These are phyloP conservation scores for Tribolium freemani DNA, from an alignment of 2,888 invertebrate genomes.

Conservation along the genomic window DNA sequence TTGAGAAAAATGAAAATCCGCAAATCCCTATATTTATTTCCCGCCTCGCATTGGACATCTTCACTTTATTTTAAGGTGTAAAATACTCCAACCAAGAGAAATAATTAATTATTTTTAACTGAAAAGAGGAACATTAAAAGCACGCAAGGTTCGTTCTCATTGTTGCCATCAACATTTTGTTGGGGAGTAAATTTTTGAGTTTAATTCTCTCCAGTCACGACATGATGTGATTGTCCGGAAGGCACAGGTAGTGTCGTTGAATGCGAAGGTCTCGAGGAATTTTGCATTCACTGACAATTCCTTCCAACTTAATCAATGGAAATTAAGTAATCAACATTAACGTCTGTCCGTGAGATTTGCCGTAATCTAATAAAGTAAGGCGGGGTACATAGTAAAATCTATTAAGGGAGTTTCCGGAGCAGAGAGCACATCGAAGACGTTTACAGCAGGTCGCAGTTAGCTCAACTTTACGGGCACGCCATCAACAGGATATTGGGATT, in stretches of 20 bases:
- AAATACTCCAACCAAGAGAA: background rate
- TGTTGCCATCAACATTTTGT: constrained; percentile 12
- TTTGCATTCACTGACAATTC: background rate
- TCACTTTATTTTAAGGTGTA: background rate
- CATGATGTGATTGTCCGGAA: background rate
- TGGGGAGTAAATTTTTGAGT: constrained; percentile 12
- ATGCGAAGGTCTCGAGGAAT: background rate
- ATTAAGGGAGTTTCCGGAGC: constrained; percentile 33
- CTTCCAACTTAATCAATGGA: constrained; percentile 21
- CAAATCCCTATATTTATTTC: too few relatives aligned
- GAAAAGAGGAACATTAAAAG: constrained; percentile 3
- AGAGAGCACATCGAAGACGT: constrained; percentile 18
- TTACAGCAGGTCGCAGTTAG: constrained; percentile 23
- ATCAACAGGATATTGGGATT: constrained; percentile 42
- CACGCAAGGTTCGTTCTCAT: constrained; percentile 11
- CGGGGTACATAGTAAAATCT: constrained; percentile 28
- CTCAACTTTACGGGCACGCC: constrained; percentile 31
- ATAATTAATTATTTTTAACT: constrained; percentile 8
- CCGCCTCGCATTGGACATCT: background rate
- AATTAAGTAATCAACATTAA: constrained; percentile 22
- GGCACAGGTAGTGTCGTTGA: background rate
- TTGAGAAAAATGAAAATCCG: too few relatives aligned
- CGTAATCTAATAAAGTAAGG: constrained; percentile 24
- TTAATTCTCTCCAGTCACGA: constrained; percentile 13
- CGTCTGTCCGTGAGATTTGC: constrained; percentile 10